Conservation (phyloP, 2,888 invertebrate species). For the Arrhopalites spinosus region DNA sequence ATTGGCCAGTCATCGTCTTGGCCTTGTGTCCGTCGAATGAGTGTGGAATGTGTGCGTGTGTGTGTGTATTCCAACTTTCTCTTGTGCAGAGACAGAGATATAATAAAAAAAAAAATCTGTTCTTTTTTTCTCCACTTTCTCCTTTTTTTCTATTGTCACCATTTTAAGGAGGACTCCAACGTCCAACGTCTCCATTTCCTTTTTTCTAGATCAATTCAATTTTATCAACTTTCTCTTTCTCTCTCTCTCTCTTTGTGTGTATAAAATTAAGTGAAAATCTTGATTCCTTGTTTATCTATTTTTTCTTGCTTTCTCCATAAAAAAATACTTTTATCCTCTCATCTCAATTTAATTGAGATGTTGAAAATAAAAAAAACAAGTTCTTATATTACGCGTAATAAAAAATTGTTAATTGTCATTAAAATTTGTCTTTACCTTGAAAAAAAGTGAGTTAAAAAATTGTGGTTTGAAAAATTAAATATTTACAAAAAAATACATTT, state of each 20-base stretch:
- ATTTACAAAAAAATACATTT: background rate
- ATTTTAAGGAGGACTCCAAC: background rate
- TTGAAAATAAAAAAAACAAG: no score
- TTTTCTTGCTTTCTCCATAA: no score
- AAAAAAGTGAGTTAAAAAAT: no score
- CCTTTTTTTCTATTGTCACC: background rate
- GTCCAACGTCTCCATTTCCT: background rate
- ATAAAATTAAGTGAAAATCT: no score
- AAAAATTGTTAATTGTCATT: no score
- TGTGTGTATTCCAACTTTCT: background rate
- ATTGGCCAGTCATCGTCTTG: background rate
- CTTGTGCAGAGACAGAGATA: no score
- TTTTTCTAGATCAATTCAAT: background rate
- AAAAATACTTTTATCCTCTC: no score
- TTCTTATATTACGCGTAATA: no score
- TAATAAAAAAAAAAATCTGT: no score
- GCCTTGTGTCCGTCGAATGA: background rate
- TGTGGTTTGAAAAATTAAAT: background rate
- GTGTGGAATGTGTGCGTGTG: background rate
- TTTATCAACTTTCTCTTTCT: background rate
- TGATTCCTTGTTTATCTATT: no score
- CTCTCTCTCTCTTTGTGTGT: background rate
- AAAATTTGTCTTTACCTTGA: no score
- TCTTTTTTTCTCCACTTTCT: slow-evolving; percentile 2
- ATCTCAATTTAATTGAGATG: no score